Evolutionary conservation across 2,113 vertebrate species (phyloP), one percentile per base, ranked within the genome.

Genomic region (Fulica atra): DNA sequence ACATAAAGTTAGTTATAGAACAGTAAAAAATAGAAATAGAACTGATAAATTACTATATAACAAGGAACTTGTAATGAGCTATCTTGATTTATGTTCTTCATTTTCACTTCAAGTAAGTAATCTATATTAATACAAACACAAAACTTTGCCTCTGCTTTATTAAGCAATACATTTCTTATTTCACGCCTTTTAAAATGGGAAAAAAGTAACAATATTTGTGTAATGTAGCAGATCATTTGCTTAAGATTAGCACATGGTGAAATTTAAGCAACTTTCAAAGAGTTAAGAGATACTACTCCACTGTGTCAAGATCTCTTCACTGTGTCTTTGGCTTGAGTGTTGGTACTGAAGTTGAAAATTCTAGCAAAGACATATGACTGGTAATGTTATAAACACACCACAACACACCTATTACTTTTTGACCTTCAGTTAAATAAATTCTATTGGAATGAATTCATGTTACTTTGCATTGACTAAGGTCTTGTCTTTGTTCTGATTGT

Each of bases 41-140:
- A 72, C 38, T 91, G 84, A 95, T 95, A 93, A 97, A 96, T 95
- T 95, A 56, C 38, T 92, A 69, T 79, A 91, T 97, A 94, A 68
- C 31, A 93, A 94, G 38, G 88, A 96, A 97, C 8, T n/a, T 96
- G 26, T 85, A 92, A 94, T 84, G 42, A 96, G 35, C 14, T 96
- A 42, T 89, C 96, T 97, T 98, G 91, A 97, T 98, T 97, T 97
- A 98, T 97, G 82, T 26, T 94, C 64, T 97, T 93, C 66, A 96
- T 97, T 97, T 97, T 92, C 73, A 95, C 94, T 97, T 96, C 81
- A 95, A 77, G 35, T 95, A 88, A 97, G 94, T 93, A 96, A 96
- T 97, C 92, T 92, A 81, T 97, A 96, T 95, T 96, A 96, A 98
- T 97, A 95, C 23, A 95, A 88, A 82, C 28, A 95, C 36, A 96